Conservation (phyloP, 2,888 invertebrate species). For the Acheta domesticus region DNA sequence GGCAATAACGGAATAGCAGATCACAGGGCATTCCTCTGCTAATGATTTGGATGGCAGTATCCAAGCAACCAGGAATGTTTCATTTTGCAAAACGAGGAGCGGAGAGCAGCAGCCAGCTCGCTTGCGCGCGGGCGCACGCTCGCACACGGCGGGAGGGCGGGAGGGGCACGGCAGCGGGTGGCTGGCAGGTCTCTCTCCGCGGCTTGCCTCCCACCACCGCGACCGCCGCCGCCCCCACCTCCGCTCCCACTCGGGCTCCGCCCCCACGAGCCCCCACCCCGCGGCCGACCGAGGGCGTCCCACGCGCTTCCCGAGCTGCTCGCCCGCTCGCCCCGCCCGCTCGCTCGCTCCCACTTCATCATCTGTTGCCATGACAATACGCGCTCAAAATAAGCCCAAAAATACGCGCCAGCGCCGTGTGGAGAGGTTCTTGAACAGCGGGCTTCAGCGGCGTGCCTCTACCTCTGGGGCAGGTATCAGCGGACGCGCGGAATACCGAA, state of each 20-base stretch:
- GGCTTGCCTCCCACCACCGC: no score
- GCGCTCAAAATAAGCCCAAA: slow-evolving; percentile 5
- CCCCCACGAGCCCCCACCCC: background rate
- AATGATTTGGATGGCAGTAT: slow-evolving; percentile 22
- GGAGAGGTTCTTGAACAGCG: background rate
- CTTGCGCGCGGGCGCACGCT: background rate
- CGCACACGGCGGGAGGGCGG: no score
- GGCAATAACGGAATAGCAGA: background rate
- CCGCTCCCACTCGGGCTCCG: no score
- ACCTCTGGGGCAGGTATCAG: background rate
- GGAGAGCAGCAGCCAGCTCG: background rate
- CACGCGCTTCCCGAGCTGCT: background rate
- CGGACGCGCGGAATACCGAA: background rate
- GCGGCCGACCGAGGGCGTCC: background rate
- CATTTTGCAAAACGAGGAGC: slow-evolving; percentile 19
- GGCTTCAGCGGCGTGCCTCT: background rate
- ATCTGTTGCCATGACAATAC: slow-evolving; percentile 18
- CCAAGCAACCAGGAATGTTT: slow-evolving; percentile 27
- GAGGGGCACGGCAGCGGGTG: background rate
- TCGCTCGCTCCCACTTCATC: background rate
- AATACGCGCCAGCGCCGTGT: background rate
- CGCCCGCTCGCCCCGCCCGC: no score
- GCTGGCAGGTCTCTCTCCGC: no score
- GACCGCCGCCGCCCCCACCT: no score
- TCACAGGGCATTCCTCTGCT: slow-evolving; percentile 1